phyloP scores from a whole-genome alignment of 2,113 vertebrate genomes.

The Pithys albifrons region DNA sequence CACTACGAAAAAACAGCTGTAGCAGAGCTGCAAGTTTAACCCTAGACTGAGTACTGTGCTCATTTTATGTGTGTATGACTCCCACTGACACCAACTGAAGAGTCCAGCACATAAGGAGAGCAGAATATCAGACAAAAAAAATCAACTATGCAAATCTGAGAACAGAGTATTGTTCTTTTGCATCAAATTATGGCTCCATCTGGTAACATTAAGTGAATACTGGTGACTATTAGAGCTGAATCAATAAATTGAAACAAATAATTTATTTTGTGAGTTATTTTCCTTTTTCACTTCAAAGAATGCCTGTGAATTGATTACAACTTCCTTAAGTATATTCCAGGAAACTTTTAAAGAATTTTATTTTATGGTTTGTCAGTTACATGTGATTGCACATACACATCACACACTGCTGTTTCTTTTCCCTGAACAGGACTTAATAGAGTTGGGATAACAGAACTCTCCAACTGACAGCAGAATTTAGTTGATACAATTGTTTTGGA shows the following conservation, averaged over 20 bases:
- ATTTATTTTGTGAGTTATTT: conserved; percentile 42
- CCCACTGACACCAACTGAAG: conserved; percentile 55
- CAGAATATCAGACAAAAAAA: conserved; percentile 48
- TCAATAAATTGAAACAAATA: conserved; percentile 47
- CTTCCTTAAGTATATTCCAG: conserved; percentile 24
- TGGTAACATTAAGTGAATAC: conserved; percentile 48
- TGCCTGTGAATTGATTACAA: not conserved
- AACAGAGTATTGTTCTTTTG: conserved; percentile 23
- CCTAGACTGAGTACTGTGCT: conserved; percentile 20
- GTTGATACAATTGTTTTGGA: not conserved
- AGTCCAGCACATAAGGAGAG: conserved; percentile 37
- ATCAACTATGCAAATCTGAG: conserved; percentile 30
- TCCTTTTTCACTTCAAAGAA: conserved; percentile 50
- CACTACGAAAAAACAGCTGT: conserved; percentile 41
- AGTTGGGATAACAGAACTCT: not conserved
- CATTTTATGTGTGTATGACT: conserved; percentile 34
- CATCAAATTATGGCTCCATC: conserved; percentile 44
- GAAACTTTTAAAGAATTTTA: conserved; percentile 31
- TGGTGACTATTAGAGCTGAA: conserved; percentile 32
- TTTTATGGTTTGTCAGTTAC: conserved; percentile 16
- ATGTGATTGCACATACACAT: not conserved
- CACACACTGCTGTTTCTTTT: not conserved
- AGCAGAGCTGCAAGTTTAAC: conserved; percentile 38
- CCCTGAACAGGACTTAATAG: conserved; percentile 1
- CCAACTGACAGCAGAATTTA: conserved; percentile 6